Percentiles rank a stretch among this genome's conserved stretches.
phyloP scores from a whole-genome alignment of 2,888 invertebrate species.

The Rotaria macrura region DNA sequence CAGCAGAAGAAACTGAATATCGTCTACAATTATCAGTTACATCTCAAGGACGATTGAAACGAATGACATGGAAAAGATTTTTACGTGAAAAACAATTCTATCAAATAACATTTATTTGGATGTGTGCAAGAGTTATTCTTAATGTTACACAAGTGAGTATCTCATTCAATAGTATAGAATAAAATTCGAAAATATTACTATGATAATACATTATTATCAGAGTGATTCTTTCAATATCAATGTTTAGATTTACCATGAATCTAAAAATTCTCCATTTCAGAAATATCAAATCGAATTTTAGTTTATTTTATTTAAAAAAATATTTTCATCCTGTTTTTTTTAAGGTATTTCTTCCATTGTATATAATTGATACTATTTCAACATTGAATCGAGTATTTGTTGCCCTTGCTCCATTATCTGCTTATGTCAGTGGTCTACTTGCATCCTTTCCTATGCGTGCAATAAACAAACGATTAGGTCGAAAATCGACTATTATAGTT shows the following conservation, averaged over 20 bases:
- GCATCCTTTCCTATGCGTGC: constrained; percentile 64
- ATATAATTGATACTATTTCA: not conserved
- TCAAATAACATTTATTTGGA: constrained; percentile 45
- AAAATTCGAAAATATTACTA: too few relatives aligned
- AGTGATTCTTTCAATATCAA: too few relatives aligned
- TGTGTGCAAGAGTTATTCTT: constrained; percentile 69
- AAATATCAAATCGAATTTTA: too few relatives aligned
- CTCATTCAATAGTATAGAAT: too few relatives aligned
- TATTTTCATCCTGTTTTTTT: not conserved
- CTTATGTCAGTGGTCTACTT: constrained; percentile 68
- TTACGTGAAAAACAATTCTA: constrained; percentile 55
- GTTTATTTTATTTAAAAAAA: too few relatives aligned
- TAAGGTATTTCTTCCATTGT: not conserved
- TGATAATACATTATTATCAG: too few relatives aligned
- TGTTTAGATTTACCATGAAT: too few relatives aligned
- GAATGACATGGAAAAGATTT: constrained; percentile 48
- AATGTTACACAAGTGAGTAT: constrained; percentile 66
- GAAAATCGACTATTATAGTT: not conserved
- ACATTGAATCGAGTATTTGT: constrained; percentile 38
- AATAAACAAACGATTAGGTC: constrained; percentile 58
- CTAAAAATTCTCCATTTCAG: too few relatives aligned
- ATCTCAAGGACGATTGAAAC: not conserved
- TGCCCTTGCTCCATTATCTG: constrained; percentile 71
- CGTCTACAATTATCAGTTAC: not conserved
- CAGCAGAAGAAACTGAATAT: not conserved